phyloP scores from a whole-genome alignment of 2,113 vertebrate genomes.

The Pipra filicauda region DNA sequence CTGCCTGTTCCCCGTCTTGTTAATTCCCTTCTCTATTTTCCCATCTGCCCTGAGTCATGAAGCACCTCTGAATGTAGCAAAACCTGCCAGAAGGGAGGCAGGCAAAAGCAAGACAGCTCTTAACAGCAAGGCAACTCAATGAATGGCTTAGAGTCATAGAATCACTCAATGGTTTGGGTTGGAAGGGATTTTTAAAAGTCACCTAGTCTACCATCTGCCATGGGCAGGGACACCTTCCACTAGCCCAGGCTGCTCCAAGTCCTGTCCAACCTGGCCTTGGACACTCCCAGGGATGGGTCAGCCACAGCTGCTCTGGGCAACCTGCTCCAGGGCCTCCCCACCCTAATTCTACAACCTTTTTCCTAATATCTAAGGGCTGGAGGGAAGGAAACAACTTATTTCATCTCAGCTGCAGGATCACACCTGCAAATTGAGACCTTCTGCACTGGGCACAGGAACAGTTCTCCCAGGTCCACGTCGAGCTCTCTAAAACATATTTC shows the following conservation, averaged over 20 bases:
- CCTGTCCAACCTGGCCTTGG: not conserved
- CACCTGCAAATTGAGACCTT: not conserved
- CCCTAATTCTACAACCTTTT: not conserved
- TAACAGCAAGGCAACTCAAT: not conserved
- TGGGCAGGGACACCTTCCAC: not conserved
- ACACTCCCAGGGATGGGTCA: not conserved
- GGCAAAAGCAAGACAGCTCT: not conserved
- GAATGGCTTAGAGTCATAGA: not conserved
- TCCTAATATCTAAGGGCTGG: not conserved
- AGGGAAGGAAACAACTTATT: not conserved
- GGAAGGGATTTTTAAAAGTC: not conserved
- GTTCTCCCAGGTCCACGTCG: not conserved
- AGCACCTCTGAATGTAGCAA: not conserved
- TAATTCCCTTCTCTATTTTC: not conserved
- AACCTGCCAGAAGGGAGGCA: not conserved
- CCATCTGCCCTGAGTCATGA: not conserved
- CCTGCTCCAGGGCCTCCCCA: not conserved
- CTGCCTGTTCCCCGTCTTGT: not conserved
- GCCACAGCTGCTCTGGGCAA: not conserved
- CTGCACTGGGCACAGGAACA: not conserved
- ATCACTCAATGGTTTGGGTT: not conserved
- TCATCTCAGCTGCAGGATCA: not conserved
- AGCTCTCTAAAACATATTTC: not conserved
- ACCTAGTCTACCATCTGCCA: not conserved
- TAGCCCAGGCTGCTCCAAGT: rapidly evolving